Evolutionary conservation across 30 jellyfish, hydroid and myxozoan genomes (phyloP), one percentile per base, ranked within the genome.

Genomic region (Aurelia sp.): DNA sequence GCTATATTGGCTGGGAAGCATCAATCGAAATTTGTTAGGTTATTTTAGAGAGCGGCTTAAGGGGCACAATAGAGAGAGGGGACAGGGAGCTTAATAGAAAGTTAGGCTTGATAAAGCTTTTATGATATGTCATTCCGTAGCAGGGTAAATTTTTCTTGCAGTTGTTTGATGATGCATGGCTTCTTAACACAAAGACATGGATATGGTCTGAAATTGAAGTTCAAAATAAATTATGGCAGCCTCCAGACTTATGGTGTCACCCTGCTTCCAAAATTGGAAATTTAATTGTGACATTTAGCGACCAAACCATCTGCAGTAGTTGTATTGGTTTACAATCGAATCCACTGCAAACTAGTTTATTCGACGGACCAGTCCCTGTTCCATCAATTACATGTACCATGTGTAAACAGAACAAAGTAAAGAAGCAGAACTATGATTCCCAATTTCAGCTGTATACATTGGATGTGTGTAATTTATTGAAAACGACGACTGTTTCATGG

Each of bases 191-290:
- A 17, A 52, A 3, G 11, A 44, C 82, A 10, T 95, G 97, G 97
- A 12, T 41, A 8, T 95, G 99, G 99, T 13, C 79, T 2, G 95
- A 90, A 40, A 80, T 95, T 7, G 40, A 63, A 17, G 87, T 90
- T 13, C 74, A 80, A 31, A 90, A 86, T 59, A 77, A 63, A 64
- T 10, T 74, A 0, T 73, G 86, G 79, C 87, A 89, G 22, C 96
- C 99, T 2, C 98, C 98, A 2, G 88, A 88, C 27, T 67, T 95
- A 22, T 95, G 99, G 99, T 89, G 99, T 58, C 99, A 95, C 78
- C 98, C 97, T 12, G 78, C 92, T 48, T 93, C 72, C 17, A 80
- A 77, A 52, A 53, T 76, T 13, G 89, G 82, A 33, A 70, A 72
- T 13, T 66, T 83, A 13, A 71, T 95, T 44, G 83, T 95, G 12